Evolutionary conservation across 2,888 invertebrate genomes (phyloP).

Genomic region (Ferdinandea cuprea): DNA sequence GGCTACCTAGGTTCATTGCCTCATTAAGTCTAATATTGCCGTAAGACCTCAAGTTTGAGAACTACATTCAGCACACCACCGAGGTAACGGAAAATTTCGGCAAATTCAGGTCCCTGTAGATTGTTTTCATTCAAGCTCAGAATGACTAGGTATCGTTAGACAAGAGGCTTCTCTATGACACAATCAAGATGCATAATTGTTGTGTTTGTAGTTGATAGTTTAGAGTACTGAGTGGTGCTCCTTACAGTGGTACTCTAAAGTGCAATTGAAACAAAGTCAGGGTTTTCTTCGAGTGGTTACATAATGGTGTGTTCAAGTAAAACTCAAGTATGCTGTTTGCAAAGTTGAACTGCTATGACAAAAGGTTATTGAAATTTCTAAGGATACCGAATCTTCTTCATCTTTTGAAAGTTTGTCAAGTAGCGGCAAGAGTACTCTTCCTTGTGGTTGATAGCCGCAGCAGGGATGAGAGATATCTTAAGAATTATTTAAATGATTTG

Average conservation of each 20-base stretch:
- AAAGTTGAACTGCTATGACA: conserved; percentile 24
- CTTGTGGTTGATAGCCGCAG: not conserved
- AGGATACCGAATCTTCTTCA: conserved; percentile 2
- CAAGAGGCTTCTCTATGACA: conserved; percentile 7
- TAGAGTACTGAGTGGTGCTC: conserved; percentile 18
- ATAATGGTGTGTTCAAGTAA: conserved; percentile 26
- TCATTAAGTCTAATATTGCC: too few species aligned
- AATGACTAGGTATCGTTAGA: conserved; percentile 6
- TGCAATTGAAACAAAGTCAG: conserved; percentile 35
- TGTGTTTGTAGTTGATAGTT: conserved; percentile 38
- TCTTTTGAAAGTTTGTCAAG: conserved; percentile 10
- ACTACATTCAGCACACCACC: too few species aligned
- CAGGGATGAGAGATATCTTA: too few species aligned
- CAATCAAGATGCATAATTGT: conserved; percentile 8
- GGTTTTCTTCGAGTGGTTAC: conserved; percentile 17
- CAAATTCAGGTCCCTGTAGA: too few species aligned
- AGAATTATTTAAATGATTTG: too few species aligned
- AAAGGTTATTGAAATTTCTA: conserved; percentile 22
- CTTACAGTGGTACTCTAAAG: conserved; percentile 14
- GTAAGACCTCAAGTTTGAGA: too few species aligned
- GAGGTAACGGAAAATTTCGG: too few species aligned
- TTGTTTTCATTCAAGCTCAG: too few species aligned
- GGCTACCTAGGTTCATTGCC: too few species aligned
- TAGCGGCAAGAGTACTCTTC: not conserved
- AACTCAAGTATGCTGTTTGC: conserved; percentile 23